phyloP scores from a whole-genome alignment of 2,113 vertebrate species.

The Asarcornis scutulata region DNA sequence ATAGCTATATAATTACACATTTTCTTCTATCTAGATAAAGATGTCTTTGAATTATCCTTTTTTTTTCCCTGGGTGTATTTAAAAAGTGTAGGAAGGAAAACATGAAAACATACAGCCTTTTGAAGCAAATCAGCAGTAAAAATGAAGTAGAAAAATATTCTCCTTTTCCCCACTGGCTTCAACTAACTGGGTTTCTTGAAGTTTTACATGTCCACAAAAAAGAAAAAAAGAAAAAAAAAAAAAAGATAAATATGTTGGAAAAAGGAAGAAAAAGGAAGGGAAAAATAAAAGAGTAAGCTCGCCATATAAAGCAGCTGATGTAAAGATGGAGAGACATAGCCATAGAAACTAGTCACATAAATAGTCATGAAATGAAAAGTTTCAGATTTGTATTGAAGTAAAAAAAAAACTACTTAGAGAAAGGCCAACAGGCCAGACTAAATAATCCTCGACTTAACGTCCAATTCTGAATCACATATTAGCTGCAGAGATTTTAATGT shows the following conservation, averaged over 20 bases:
- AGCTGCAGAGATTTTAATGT: conserved; percentile 99
- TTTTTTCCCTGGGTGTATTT: conserved; percentile 1
- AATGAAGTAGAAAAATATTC: conserved; percentile 37
- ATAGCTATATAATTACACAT: conserved; percentile 15
- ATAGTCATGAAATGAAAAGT: conserved; percentile 99
- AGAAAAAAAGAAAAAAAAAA: too few species aligned
- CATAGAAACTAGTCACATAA: conserved; percentile 88
- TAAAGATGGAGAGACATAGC: conserved; percentile 82
- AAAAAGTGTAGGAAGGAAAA: conserved; percentile 27
- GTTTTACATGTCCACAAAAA: conserved; percentile 15
- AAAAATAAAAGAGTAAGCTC: conserved; percentile 85
- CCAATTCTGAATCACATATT: conserved; percentile 99
- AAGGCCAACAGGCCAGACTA: conserved; percentile 98
- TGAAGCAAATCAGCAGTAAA: conserved; percentile 58
- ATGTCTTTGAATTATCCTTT: conserved; percentile 31
- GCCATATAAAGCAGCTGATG: conserved; percentile 81
- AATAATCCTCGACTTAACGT: conserved; percentile 99
- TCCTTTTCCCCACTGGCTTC: background rate
- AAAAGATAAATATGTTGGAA: conserved; percentile 83
- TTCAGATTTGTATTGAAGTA: conserved; percentile 96
- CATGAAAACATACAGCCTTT: conserved; percentile 36
- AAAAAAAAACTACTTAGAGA: conserved; percentile 89
- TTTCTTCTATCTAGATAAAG: conserved; percentile 32
- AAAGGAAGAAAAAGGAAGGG: conserved; percentile 78
- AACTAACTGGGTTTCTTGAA: conserved; percentile 48